Conservation (phyloP, 1,140 invertebrate species). For the Drosophila pruinosa region DNA sequence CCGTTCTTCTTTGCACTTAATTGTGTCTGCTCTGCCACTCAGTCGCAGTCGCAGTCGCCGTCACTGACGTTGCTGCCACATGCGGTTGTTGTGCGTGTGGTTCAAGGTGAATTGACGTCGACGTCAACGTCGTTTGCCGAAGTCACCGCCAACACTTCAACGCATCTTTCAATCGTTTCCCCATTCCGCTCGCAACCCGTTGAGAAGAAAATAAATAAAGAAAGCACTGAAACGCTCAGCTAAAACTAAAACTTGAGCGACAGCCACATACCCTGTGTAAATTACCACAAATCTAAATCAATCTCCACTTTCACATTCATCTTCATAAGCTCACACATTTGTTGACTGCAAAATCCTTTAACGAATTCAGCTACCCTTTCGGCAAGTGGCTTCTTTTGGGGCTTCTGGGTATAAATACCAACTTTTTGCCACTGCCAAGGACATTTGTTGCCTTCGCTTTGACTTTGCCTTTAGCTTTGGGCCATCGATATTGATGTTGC, state of each 20-base stretch:
- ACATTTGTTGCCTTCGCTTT: slow-evolving; percentile 60
- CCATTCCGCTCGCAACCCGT: slow-evolving; percentile 45
- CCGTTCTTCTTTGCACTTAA: slow-evolving; percentile 71
- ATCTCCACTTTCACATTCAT: not conserved
- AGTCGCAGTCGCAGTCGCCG: slow-evolving; percentile 25
- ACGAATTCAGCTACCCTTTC: slow-evolving; percentile 3
- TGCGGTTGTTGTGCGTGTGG: slow-evolving; percentile 58
- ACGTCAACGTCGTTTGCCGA: slow-evolving; percentile 22
- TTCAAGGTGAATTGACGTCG: slow-evolving; percentile 69
- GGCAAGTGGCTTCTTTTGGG: not conserved
- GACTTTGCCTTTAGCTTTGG: slow-evolving; percentile 32
- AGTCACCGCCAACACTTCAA: slow-evolving; percentile 48
- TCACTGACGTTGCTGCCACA: slow-evolving; percentile 3
- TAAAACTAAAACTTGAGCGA: not conserved
- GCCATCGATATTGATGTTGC: not conserved
- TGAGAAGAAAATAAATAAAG: slow-evolving; percentile 34
- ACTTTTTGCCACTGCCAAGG: slow-evolving; percentile 69
- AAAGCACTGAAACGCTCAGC: not conserved
- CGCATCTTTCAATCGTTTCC: slow-evolving; percentile 75
- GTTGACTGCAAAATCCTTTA: not conserved
- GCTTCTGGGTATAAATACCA: slow-evolving; percentile 19
- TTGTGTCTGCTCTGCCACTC: slow-evolving; percentile 69
- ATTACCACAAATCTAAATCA: not conserved
- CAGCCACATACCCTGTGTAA: slow-evolving; percentile 7
- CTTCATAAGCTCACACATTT: not conserved